Percentiles rank a stretch among this genome's conserved stretches.
Conservation (phyloP, 2,797 vertebrate species). For the Phrynocephalus forsythii region DNA sequence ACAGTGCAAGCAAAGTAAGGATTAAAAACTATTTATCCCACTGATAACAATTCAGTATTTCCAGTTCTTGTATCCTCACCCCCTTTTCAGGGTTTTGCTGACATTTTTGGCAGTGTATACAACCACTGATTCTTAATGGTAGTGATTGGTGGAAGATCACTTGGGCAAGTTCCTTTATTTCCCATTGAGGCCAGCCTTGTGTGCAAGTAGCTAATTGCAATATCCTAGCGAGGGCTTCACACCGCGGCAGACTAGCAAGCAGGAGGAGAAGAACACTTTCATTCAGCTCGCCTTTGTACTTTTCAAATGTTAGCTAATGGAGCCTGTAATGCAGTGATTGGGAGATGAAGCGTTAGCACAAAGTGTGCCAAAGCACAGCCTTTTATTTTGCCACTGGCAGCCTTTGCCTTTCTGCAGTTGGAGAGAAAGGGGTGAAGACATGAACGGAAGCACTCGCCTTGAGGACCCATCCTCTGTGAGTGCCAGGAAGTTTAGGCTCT, state of each 20-base stretch:
- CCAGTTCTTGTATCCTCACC: not conserved
- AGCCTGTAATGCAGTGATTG: conserved; percentile 30
- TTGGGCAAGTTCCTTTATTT: conserved; percentile 46
- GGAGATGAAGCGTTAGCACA: conserved; percentile 40
- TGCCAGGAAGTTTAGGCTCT: conserved; percentile 20
- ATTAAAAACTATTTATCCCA: not conserved
- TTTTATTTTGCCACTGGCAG: conserved; percentile 51
- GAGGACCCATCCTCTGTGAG: conserved; percentile 16
- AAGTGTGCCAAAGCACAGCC: conserved; percentile 2
- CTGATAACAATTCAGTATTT: not conserved
- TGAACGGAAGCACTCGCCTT: conserved; percentile 7
- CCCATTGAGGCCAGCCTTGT: conserved; percentile 36
- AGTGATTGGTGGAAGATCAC: not conserved
- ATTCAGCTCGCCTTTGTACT: conserved; percentile 49
- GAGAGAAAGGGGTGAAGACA: conserved; percentile 21
- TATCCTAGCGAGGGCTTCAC: conserved; percentile 35
- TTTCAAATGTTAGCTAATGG: conserved; percentile 59
- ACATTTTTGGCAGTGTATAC: not conserved
- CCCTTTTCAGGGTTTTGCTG: not conserved
- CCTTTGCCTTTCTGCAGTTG: not conserved
- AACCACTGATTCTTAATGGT: conserved; percentile 3
- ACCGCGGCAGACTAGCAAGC: not conserved
- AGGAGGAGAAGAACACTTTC: conserved; percentile 36
- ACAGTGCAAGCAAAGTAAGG: conserved; percentile 1
- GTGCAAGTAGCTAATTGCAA: not conserved